Evolutionary conservation across 2,888 invertebrate genomes (phyloP), one percentile per base, ranked within the genome.

Genomic region (Magallana nippona): DNA sequence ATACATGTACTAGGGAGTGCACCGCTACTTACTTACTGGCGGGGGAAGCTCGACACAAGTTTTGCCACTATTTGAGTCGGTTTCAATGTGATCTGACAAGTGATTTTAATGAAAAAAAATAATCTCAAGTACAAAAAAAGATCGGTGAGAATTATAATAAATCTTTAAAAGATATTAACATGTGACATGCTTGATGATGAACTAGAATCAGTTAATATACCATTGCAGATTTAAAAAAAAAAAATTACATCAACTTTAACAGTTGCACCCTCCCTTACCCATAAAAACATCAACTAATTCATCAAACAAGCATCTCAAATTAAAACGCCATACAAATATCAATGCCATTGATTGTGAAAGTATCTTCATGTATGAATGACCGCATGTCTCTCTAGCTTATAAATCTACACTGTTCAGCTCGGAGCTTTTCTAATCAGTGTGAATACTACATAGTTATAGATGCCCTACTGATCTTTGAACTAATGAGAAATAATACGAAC

Each of bases 11-110:
- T 60, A 62, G 56, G 44, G 55, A 82, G 22, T 22, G 27, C 63
- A 32, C 44, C 22, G 17, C 56, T 84, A 84, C 84, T 84, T 84
- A 84, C 84, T 84, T 82, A 84, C 84, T 27, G 71, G 32, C 71
- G 71, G 71, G 63, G 77, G 77, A 10, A 79, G 82, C 82, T 71
- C 58, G 58, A 80, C 84, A 15, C 55, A 78, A 55, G 84, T 27
- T 82, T 84, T 82, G 77, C 80, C n/a, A 17, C 32, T 71, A 60
- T 63, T 63, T 57, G 71, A 62, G 57, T 84, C 84, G 63, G 82
- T 80, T 71, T 71, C 82, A 71, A 44, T 44, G 44, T 27, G 63
- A 82, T 82, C 82, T 82, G 82, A 71, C 82, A 82, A 82, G 82
- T 82, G 82, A 82, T 44, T 82, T 60, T 55, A 71, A 62, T 81